Percentiles rank a stretch among this genome's conserved stretches.
Conservation (phyloP, 2,797 vertebrate genomes). For the Tadarida brasiliensis region DNA sequence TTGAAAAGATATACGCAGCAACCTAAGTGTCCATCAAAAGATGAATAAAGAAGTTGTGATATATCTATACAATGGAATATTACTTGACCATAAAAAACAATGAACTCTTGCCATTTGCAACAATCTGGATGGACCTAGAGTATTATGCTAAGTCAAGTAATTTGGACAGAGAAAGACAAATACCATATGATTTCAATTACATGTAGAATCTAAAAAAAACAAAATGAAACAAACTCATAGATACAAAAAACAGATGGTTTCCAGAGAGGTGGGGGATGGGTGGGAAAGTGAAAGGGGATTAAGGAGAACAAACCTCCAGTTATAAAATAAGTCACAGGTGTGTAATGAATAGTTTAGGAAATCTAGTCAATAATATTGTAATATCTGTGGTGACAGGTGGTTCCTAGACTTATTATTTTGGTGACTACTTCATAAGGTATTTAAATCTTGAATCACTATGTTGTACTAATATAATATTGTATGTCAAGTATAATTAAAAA, state of each 20-base stretch:
- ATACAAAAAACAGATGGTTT: not conserved
- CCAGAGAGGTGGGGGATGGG: not conserved
- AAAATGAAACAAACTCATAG: not conserved
- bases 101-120: not conserved
- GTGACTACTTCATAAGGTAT: not conserved
- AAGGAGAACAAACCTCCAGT: not conserved
- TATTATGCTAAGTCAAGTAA: not conserved
- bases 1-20: not conserved
- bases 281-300: not conserved
- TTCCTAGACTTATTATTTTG: no score
- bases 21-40: not conserved
- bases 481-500: not conserved
- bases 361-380: not conserved
- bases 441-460: not conserved
- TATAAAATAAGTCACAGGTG: not conserved
- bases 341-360: not conserved
- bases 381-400: not conserved
- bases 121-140: not conserved
- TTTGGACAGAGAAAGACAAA: not conserved
- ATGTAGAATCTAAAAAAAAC: not conserved
- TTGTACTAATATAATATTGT: not conserved
- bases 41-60: not conserved
- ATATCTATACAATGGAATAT: not conserved
- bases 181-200: not conserved
- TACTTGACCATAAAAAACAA: not conserved